Evolutionary conservation across 2,888 invertebrate genomes (phyloP).

Genomic region (Noctua janthina): DNA sequence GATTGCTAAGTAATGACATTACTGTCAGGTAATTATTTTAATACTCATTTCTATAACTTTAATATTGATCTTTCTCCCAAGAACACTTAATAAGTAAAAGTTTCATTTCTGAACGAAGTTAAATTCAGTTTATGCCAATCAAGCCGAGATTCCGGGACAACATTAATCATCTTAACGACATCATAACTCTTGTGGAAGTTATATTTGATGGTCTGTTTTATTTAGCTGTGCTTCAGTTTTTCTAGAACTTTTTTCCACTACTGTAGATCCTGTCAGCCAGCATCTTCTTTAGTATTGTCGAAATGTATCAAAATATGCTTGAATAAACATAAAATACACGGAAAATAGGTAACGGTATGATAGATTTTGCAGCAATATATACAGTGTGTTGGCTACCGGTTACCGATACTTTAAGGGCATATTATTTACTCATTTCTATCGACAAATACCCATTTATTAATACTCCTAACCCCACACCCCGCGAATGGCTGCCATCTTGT

Average conservation of each 20-base stretch:
- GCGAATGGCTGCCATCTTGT: no score
- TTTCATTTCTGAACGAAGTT: constrained; percentile 41
- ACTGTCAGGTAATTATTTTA: neutral
- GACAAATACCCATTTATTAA: no score
- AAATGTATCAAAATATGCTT: neutral
- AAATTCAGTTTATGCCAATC: constrained; percentile 58
- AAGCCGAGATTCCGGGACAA: constrained; percentile 31
- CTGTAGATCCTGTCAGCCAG: neutral
- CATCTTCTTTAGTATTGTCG: neutral
- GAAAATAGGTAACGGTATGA: neutral
- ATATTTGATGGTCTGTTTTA: constrained; percentile 48
- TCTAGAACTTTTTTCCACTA: constrained; percentile 12
- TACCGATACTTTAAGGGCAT: no score
- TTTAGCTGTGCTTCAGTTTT: constrained; percentile 10
- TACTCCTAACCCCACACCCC: no score
- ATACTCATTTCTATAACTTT: neutral
- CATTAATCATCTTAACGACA: constrained; percentile 62
- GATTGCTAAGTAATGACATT: neutral
- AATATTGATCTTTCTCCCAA: constrained; percentile 28
- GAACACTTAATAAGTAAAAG: constrained; percentile 29
- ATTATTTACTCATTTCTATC: no score
- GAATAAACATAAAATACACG: neutral
- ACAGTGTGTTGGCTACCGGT: no score
- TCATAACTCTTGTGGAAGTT: constrained; percentile 47
- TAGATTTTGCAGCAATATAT: neutral